Conservation (phyloP, 2,888 invertebrate species). For the Pristionchus japonicus region DNA sequence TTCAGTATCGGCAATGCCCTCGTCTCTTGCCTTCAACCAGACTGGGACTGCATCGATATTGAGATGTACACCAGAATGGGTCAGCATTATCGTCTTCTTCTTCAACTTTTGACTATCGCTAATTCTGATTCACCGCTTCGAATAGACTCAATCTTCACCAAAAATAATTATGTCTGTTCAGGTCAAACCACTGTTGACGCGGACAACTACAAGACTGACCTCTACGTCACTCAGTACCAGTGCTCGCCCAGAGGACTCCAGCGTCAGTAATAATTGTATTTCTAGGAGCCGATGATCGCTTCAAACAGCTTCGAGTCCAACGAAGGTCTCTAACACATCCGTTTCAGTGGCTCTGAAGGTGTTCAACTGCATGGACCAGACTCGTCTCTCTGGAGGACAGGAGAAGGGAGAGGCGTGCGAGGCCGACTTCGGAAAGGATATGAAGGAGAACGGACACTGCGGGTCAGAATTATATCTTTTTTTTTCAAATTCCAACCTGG, state of each 20-base stretch:
- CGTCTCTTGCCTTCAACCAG: conserved; percentile 24
- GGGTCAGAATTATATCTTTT: background rate
- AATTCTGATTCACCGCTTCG: no score
- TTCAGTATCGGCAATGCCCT: conserved; percentile 33
- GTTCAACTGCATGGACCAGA: conserved; percentile 38
- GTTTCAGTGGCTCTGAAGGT: background rate
- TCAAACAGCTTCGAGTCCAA: no score
- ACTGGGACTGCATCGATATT: conserved; percentile 39
- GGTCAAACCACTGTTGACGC: background rate
- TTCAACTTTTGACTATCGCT: no score
- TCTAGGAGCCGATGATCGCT: no score
- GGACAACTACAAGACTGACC: conserved; percentile 42
- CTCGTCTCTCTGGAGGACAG: conserved; percentile 27
- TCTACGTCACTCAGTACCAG: conserved; percentile 42
- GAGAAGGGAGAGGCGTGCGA: background rate
- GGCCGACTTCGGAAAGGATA: background rate
- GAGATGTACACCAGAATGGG: conserved; percentile 15
- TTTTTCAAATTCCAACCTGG: background rate
- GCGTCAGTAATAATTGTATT: background rate
- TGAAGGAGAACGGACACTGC: conserved; percentile 27
- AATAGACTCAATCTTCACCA: no score
- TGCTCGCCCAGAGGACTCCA: conserved; percentile 31
- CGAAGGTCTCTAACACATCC: no score
- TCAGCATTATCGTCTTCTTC: background rate
- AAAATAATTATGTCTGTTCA: no score